Conservation (phyloP, 2,797 vertebrate genomes). For the Anguilla marmorata region DNA sequence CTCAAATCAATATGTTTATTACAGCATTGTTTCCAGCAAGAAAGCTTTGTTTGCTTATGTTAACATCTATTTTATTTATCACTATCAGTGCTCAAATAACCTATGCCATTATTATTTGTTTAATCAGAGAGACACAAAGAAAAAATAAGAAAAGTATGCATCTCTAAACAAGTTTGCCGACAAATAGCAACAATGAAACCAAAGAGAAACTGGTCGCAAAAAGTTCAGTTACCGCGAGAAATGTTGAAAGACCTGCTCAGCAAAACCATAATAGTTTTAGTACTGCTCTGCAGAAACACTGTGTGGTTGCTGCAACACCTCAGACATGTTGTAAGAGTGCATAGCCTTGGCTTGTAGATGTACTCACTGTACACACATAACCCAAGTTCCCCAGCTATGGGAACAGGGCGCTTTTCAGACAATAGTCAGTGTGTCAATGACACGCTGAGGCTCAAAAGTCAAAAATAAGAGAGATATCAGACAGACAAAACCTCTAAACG, state of each 20-base stretch:
- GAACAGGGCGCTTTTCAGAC: background rate
- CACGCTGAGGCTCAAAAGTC: background rate
- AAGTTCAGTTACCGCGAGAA: background rate
- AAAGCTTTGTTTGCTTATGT: background rate
- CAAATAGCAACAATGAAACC: background rate
- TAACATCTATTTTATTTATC: background rate
- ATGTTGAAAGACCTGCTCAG: conserved; percentile 7
- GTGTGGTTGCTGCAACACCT: background rate
- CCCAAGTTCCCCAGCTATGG: background rate
- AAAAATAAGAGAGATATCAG: background rate
- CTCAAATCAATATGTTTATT: too few relatives aligned
- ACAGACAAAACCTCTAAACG: background rate
- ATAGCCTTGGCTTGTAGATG: background rate
- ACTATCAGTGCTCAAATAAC: background rate
- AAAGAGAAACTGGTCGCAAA: background rate
- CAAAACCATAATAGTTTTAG: background rate
- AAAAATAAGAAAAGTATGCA: background rate
- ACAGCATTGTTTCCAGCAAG: too few relatives aligned
- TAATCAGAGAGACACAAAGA: background rate
- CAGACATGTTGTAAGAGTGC: background rate
- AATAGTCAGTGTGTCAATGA: background rate
- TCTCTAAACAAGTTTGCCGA: background rate
- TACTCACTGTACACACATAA: background rate
- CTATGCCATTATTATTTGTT: background rate
- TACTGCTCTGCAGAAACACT: background rate